Evolutionary conservation across 2,888 invertebrate species (phyloP), one percentile per base, ranked within the genome.

Genomic region (Rhyacophila evoluta): DNA sequence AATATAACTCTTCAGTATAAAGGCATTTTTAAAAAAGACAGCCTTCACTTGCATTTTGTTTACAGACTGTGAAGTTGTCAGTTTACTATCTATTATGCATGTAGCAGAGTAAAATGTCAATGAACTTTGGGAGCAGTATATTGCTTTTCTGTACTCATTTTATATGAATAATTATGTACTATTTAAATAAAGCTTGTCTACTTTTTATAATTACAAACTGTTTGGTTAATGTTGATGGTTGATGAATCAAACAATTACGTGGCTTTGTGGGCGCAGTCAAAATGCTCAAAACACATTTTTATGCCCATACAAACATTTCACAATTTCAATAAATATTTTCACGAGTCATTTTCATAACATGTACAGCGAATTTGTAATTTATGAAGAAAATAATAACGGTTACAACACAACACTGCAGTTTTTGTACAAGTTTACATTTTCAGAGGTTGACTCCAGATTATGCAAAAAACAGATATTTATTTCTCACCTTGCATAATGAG

Each of bases 311-410:
- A 15, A 73, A 73, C 73, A 55, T 55, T 55, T 55, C 19, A 55
- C 55, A 29, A 73, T 19, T 41, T 19, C 39, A 73, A 73, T 55
- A 73, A 73, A 73, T 55, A 55, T 55, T 55, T 55, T 55, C 55
- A 55, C 55, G 55, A 55, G 55, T 55, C 55, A 55, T 55, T 55
- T 55, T 55, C 55, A 73, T 29, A 55, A 77, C 76, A 77, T 79
- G 79, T 79, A 79, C 79, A 77, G 79, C 73, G 74, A 76, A 77
- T 77, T 76, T 79, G 79, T 79, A 79, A 77, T 77, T 79, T 79
- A 79, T 79, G 77, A 79, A 36, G 33, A 71, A 76, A 79, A 79
- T 79, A 79, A 79, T 79, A 79, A 79, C 79, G 37, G 25, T 68
- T 74, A 38, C 74, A 68, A 74, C 38, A 74, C 74, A 67, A 25